Conservation (phyloP, 2,113 vertebrate species). For the Bolborhynchus lineola region DNA sequence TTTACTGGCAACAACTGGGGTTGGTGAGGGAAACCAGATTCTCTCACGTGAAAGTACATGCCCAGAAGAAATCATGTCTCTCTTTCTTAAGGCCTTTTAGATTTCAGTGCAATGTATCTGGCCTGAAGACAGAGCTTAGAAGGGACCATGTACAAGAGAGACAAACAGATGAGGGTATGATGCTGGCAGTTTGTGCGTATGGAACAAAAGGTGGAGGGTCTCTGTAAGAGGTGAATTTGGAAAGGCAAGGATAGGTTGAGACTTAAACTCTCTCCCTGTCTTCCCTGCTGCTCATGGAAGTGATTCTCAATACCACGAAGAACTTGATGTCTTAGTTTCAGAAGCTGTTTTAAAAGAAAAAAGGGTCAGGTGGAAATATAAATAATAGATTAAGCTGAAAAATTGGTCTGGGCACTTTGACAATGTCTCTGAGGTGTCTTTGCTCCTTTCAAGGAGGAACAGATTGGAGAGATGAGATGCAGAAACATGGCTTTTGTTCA, state of each 20-base stretch:
- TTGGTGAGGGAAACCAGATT: not conserved
- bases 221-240: not conserved
- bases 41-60: not conserved
- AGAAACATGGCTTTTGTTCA: slow-evolving; percentile 13
- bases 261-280: not conserved
- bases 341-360: not conserved
- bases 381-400: slow-evolving; percentile 32
- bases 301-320: not conserved
- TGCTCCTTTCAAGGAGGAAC: slow-evolving; percentile 16
- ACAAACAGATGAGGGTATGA: not conserved
- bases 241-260: not conserved
- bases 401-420: slow-evolving; percentile 10
- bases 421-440: not conserved
- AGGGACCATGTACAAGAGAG: not conserved
- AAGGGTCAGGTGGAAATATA: not conserved
- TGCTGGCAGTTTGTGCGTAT: not conserved
- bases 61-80: not conserved
- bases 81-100: not conserved
- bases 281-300: not conserved
- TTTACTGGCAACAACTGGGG: not conserved
- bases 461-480: slow-evolving; percentile 2
- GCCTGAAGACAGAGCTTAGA: not conserved
- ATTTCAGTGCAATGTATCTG: not conserved
- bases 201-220: not conserved
- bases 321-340: not conserved